Evolutionary conservation across 2,797 vertebrate species (phyloP).

Genomic region (Sitta carolinensis): DNA sequence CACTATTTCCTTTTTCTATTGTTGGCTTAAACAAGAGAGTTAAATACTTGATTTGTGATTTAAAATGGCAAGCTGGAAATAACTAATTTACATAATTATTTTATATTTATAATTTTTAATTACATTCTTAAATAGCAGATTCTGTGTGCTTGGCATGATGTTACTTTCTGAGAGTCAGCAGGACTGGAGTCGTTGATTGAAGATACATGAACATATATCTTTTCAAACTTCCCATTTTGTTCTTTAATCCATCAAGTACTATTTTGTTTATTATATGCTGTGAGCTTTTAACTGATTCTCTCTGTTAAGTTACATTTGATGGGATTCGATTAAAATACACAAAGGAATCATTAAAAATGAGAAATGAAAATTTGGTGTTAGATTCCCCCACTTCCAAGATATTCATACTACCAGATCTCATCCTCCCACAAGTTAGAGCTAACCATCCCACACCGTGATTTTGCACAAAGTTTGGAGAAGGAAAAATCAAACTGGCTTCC

Average conservation of each 20-base stretch:
- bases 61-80: background rate
- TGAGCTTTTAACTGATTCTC: background rate
- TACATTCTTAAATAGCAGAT: background rate
- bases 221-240: background rate
- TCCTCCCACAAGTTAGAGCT: constrained; percentile 3
- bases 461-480: background rate
- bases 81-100: background rate
- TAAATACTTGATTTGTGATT: background rate
- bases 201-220: background rate
- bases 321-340: background rate
- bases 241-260: background rate
- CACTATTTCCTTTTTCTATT: background rate
- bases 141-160: background rate
- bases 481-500: background rate
- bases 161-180: background rate
- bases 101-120: background rate
- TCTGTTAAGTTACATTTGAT: background rate
- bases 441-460: background rate
- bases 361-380: background rate
- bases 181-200: background rate
- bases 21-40: background rate
- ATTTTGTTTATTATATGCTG: background rate
- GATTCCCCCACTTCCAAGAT: background rate
- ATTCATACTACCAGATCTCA: background rate
- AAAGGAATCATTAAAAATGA: background rate